Conservation (phyloP, 2,888 invertebrate species). For the Adineta ricciae region DNA sequence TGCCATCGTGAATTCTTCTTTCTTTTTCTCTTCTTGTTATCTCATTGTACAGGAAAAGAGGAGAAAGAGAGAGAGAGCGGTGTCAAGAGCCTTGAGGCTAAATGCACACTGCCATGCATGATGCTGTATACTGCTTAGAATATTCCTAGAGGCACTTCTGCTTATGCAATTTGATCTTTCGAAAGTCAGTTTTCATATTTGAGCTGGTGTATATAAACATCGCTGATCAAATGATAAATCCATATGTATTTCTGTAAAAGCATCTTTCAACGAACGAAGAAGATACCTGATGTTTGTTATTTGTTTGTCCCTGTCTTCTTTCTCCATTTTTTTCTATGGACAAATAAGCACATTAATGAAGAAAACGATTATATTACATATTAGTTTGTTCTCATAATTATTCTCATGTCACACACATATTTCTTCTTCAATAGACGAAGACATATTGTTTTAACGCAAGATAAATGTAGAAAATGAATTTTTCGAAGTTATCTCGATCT, state of each 20-base stretch:
- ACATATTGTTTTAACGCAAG: too few species aligned
- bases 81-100: background rate
- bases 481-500: too few species aligned
- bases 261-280: background rate
- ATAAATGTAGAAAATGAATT: too few species aligned
- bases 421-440: too few species aligned
- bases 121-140: background rate
- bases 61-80: background rate
- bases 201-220: background rate
- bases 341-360: background rate
- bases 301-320: background rate
- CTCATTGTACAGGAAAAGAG: background rate
- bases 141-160: background rate
- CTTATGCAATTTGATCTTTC: background rate
- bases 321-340: background rate
- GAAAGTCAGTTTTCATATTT: background rate
- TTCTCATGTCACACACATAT: background rate
- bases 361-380: background rate
- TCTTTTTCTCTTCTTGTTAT: background rate
- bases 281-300: background rate
- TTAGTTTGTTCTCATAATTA: background rate
- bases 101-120: background rate
- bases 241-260: background rate
- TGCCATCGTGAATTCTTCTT: constrained; percentile 5
- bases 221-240: background rate